Conservation (phyloP, 2,113 vertebrate species). For the Panthera leo region DNA sequence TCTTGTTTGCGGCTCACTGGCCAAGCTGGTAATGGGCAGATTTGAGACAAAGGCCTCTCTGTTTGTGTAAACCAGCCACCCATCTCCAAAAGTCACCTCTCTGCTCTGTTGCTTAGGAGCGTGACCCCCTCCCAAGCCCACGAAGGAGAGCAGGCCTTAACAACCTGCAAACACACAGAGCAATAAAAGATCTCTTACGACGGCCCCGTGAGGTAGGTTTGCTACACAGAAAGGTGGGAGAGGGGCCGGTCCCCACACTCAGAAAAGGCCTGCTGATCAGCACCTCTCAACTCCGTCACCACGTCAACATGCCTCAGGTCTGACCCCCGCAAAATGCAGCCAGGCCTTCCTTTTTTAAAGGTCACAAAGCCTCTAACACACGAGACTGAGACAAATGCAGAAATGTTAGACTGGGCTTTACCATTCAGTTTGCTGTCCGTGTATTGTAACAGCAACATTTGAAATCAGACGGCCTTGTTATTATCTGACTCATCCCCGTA, state of each 20-base stretch:
- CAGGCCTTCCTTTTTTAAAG: neutral
- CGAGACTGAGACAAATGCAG: neutral
- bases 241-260: neutral
- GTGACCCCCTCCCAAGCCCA: neutral
- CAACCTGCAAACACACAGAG: neutral
- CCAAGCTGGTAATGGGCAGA: neutral
- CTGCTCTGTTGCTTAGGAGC: neutral
- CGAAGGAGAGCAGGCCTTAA: neutral
- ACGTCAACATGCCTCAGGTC: neutral
- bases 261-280: neutral
- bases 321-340: neutral
- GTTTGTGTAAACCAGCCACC: no score
- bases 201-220: fast-evolving
- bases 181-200: neutral
- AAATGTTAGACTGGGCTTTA: neutral
- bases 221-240: neutral
- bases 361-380: neutral
- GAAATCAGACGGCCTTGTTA: neutral
- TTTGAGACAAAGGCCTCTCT: neutral
- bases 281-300: neutral
- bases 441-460: neutral
- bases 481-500: neutral
- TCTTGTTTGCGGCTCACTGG: neutral
- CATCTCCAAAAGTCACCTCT: neutral
- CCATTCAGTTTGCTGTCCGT: neutral